Conservation (phyloP, 2,797 vertebrate genomes). For the Gadopsis bispinosus region DNA sequence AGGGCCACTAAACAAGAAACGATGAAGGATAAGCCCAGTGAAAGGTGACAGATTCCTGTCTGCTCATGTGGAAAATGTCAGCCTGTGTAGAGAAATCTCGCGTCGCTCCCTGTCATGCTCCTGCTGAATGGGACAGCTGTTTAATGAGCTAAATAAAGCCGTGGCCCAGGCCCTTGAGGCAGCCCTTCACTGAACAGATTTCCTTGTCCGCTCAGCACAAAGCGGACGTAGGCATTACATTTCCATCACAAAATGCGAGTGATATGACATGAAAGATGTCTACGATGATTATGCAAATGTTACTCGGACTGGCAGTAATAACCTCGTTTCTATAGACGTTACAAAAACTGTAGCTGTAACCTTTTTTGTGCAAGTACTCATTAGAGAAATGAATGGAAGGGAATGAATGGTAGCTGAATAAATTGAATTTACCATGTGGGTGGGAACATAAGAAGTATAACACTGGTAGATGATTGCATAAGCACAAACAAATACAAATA, state of each 20-base stretch:
- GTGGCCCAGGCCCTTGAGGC: constrained; percentile 60
- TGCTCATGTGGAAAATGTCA: constrained; percentile 59
- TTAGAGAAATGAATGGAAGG: constrained; percentile 25
- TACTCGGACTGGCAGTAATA: constrained; percentile 24
- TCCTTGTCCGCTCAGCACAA: constrained; percentile 60
- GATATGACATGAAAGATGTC: constrained; percentile 45
- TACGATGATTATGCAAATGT: constrained; percentile 61
- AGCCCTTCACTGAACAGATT: constrained; percentile 63
- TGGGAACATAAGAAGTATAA: not conserved
- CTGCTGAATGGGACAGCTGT: constrained; percentile 78
- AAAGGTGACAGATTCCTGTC: constrained; percentile 58
- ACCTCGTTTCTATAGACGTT: constrained; percentile 27
- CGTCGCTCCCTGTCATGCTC: constrained; percentile 58
- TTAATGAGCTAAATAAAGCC: constrained; percentile 83
- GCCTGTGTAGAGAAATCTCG: constrained; percentile 56
- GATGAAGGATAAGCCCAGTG: constrained; percentile 22
- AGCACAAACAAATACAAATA: constrained; percentile 15
- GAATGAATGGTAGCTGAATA: constrained; percentile 28
- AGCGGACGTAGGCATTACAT: constrained; percentile 53
- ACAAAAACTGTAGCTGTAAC: constrained; percentile 28
- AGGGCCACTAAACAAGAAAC: constrained; percentile 24
- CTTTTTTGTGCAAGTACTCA: constrained; percentile 22
- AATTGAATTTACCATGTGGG: constrained; percentile 14
- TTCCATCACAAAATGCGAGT: constrained; percentile 53
- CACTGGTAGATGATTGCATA: not conserved